These are phyloP conservation scores for Alloscopus bannaensis DNA, from an alignment of 2,888 invertebrate genomes.

Conservation along the genomic window DNA sequence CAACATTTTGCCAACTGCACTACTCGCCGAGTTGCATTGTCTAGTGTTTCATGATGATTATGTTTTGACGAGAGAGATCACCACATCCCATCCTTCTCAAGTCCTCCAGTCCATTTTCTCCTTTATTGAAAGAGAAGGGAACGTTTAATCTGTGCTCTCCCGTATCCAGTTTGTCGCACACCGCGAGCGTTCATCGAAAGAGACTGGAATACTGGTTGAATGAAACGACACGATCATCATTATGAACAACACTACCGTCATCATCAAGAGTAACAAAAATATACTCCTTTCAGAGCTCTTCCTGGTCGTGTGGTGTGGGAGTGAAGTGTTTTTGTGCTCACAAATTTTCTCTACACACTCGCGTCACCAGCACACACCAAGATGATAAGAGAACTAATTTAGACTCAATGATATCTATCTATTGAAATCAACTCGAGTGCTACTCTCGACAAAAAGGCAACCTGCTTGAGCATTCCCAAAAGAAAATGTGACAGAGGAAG, in stretches of 20 bases:
- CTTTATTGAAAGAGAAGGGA: constrained; percentile 26
- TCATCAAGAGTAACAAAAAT: neutral
- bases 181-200: no score
- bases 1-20: no score
- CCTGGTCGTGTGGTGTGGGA: neutral
- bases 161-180: no score
- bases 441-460: constrained; percentile 33
- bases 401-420: constrained; percentile 61
- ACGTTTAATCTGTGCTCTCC: no score
- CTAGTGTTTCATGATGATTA: no score
- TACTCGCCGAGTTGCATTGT: no score
- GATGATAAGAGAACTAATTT: constrained; percentile 62
- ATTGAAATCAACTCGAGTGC: constrained; percentile 64
- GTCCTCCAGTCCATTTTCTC: constrained; percentile 27
- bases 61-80: no score
- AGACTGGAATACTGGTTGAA: no score
- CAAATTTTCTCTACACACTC: no score
- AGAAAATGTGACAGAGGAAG: constrained; percentile 13
- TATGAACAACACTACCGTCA: neutral
- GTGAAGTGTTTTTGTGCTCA: no score
- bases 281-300: neutral
- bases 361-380: constrained; percentile 41
- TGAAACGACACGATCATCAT: constrained; percentile 12
- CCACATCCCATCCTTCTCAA: no score
- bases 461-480: no score